Conservation (phyloP, 2,888 invertebrate species). For the Sminthurides aquaticus region DNA sequence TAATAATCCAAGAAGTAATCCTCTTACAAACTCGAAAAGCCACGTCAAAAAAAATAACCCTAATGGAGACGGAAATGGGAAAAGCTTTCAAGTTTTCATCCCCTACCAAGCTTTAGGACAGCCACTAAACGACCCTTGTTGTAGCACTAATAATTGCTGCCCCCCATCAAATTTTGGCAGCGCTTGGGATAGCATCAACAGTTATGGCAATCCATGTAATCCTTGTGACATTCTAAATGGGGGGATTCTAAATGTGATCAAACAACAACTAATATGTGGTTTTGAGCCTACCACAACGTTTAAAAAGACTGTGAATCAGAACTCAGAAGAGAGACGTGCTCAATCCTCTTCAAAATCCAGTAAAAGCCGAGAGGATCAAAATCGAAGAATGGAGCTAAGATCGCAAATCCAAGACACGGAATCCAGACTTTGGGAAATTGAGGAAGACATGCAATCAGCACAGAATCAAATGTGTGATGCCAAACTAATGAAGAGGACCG, state of each 20-base stretch:
- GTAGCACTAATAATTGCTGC: no score
- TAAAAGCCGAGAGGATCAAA: neutral
- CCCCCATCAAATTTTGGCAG: no score
- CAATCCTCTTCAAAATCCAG: neutral
- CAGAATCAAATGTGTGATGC: slow-evolving; percentile 3
- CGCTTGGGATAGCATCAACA: no score
- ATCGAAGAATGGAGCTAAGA: no score
- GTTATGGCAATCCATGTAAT: neutral
- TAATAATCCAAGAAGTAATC: no score
- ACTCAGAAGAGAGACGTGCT: no score
- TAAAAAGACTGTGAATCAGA: neutral
- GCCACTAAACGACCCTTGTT: no score
- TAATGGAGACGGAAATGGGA: neutral
- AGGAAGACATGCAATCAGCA: neutral
- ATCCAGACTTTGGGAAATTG: neutral
- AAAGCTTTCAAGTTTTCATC: neutral
- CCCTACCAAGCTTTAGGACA: no score
- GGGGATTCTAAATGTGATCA: neutral
- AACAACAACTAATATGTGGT: neutral
- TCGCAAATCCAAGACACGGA: neutral
- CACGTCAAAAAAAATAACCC: neutral
- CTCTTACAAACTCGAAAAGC: no score
- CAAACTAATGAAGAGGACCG: neutral
- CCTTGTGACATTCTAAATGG: neutral
- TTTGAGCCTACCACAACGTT: no score